Evolutionary conservation across 2,797 vertebrate species (phyloP).

Genomic region (Rhyacichthys aspro): DNA sequence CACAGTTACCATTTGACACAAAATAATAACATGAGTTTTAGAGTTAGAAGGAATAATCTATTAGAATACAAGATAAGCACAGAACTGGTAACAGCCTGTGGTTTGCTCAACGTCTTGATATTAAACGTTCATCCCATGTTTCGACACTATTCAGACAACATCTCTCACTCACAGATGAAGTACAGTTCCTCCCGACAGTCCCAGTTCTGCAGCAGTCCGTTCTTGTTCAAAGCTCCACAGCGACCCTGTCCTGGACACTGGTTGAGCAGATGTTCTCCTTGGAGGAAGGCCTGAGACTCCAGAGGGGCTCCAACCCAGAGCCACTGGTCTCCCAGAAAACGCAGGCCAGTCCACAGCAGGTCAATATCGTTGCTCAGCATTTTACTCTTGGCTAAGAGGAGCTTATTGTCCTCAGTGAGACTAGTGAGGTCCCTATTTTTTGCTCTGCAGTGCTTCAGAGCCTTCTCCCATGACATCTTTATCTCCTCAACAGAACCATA

Average conservation of each 20-base stretch:
- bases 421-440: not conserved
- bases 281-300: not conserved
- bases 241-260: constrained; percentile 29
- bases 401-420: constrained; percentile 25
- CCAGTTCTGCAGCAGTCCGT: constrained; percentile 21
- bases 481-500: too few species aligned
- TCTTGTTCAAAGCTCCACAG: constrained; percentile 43
- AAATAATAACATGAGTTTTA: too few species aligned
- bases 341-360: constrained; percentile 59
- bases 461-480: constrained; percentile 23
- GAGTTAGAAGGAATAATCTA: too few species aligned
- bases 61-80: too few species aligned
- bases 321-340: constrained; percentile 53
- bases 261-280: constrained; percentile 11
- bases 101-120: too few species aligned
- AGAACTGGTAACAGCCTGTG: too few species aligned
- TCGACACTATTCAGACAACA: not conserved
- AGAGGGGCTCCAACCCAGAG: constrained; percentile 50
- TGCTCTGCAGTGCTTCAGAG: constrained; percentile 29
- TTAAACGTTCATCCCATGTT: too few species aligned
- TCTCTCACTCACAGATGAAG: constrained; percentile 42
- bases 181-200: constrained; percentile 36
- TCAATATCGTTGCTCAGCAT: not conserved
- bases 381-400: not conserved
- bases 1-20: too few species aligned